Conservation (phyloP, 2,888 invertebrate genomes). For the Cataglyphis altisquamis region DNA sequence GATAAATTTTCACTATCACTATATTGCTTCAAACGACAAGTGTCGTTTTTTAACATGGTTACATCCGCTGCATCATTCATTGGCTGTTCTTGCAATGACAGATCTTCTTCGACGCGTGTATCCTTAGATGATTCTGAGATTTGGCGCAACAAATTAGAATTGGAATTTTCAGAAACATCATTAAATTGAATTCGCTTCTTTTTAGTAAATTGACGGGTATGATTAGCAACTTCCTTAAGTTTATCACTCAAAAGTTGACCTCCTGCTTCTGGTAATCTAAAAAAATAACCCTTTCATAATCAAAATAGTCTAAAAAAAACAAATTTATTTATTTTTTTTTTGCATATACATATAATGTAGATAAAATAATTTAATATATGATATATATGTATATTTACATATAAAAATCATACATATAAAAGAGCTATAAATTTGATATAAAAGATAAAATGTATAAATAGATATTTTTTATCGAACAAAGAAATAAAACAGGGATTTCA, state of each 20-base stretch:
- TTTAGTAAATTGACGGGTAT: constrained; percentile 79
- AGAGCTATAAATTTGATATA: too few relatives aligned
- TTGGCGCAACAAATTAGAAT: constrained; percentile 17
- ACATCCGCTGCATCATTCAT: neutral
- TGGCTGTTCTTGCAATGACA: constrained; percentile 29
- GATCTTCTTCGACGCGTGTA: neutral
- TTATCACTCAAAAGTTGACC: constrained; percentile 80
- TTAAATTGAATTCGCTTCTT: constrained; percentile 71
- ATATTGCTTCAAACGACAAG: neutral
- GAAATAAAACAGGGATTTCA: too few relatives aligned
- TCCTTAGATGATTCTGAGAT: constrained; percentile 29
- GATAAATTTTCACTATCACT: constrained; percentile 8
- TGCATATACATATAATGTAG: neutral
- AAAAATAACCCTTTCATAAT: constrained; percentile 25
- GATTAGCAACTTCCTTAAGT: constrained; percentile 82
- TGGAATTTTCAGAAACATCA: constrained; percentile 55
- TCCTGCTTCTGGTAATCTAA: constrained; percentile 82
- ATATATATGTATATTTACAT: too few relatives aligned
- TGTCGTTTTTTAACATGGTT: neutral
- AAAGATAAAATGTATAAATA: too few relatives aligned
- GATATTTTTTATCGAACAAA: too few relatives aligned
- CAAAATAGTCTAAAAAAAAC: neutral
- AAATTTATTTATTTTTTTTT: constrained; percentile 23
- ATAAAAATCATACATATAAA: too few relatives aligned
- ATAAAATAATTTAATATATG: too few relatives aligned